Evolutionary conservation across 2,888 invertebrate species (phyloP).

Genomic region (Zhuqinia jingwanae): DNA sequence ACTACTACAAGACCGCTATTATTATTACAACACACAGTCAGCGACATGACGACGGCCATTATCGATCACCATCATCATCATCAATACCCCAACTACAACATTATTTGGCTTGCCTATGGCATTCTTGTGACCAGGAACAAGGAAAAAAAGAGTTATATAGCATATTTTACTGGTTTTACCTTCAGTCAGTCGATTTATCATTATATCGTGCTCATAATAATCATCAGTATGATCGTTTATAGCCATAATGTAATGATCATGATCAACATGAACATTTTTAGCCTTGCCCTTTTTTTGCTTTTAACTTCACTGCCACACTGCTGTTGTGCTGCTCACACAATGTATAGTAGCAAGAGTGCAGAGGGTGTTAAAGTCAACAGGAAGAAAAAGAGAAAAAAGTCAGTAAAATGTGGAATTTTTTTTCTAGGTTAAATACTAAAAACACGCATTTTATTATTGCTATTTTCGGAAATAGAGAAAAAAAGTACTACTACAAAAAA

Average conservation of each 20-base stretch:
- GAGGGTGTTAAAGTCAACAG: background rate
- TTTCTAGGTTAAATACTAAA: background rate
- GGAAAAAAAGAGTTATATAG: too few species aligned
- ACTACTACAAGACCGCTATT: background rate
- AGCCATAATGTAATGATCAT: too few species aligned
- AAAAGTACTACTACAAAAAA: too few species aligned
- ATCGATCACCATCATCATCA: background rate
- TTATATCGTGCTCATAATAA: conserved; percentile 9
- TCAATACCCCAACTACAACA: too few species aligned
- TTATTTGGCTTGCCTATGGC: background rate
- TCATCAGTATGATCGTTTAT: background rate
- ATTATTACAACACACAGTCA: background rate
- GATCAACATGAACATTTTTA: too few species aligned
- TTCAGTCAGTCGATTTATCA: conserved; percentile 1
- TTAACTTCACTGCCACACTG: too few species aligned
- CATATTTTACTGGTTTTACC: too few species aligned
- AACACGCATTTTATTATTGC: too few species aligned
- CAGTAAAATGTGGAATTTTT: background rate
- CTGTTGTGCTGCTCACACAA: too few species aligned
- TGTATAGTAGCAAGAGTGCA: too few species aligned
- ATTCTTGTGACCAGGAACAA: conserved; percentile 1
- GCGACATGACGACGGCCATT: background rate
- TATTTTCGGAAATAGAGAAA: too few species aligned
- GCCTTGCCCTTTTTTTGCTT: conserved; percentile 40
- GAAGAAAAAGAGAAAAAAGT: background rate